Percentiles rank a stretch among this genome's conserved stretches.
Evolutionary conservation across 2,888 invertebrate species (phyloP).

Genomic region (Drosophila ustulata): DNA sequence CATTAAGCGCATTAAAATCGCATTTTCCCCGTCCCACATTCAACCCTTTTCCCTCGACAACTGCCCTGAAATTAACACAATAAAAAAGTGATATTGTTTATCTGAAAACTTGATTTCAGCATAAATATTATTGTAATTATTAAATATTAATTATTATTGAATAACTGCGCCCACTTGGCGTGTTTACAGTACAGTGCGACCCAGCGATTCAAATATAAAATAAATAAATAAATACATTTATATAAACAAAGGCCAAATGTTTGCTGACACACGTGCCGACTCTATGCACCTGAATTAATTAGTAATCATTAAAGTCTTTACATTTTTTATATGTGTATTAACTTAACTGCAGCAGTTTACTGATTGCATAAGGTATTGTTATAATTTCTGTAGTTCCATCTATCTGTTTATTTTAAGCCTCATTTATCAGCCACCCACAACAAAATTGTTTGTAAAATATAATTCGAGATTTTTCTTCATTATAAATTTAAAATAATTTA

Average conservation of each 20-base stretch:
- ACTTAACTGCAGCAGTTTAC: background rate
- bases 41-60: background rate
- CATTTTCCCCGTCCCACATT: background rate
- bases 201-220: background rate
- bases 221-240: slow-evolving; percentile 14
- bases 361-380: background rate
- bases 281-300: slow-evolving; percentile 4
- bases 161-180: background rate
- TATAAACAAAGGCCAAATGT: slow-evolving; percentile 2
- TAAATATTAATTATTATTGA: slow-evolving; percentile 25
- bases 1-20: slow-evolving; percentile 45
- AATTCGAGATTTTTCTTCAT: too few species aligned
- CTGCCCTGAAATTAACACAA: slow-evolving; percentile 48
- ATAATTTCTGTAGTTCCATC: too few species aligned
- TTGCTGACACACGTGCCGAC: background rate
- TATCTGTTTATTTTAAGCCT: too few species aligned
- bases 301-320: slow-evolving; percentile 13
- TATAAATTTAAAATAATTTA: too few species aligned
- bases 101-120: slow-evolving; percentile 35
- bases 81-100: slow-evolving; percentile 14
- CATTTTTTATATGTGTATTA: background rate
- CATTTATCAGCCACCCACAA: too few species aligned
- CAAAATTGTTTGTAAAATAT: too few species aligned
- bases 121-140: slow-evolving; percentile 23
- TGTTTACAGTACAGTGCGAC: background rate